Base-by-base conservation (phyloP, 2,888 invertebrate species). In the Plemyria rubiginata region DNA sequence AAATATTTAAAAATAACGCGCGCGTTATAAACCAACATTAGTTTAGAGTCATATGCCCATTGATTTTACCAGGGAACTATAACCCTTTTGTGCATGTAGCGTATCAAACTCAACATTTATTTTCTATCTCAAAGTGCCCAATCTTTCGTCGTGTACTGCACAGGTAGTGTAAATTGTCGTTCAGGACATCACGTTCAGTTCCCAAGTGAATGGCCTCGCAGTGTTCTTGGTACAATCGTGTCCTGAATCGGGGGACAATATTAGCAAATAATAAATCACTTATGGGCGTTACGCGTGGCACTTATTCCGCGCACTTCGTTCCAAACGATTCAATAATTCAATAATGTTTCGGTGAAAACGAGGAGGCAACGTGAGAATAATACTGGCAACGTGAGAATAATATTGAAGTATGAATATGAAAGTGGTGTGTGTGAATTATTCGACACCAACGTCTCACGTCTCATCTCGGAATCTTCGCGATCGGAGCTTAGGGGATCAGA, bases 151-250 rank as follows among this genome's bases (percentile, higher is more conserved):
- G 36, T 32, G 41, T 40, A 45, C 54, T 49, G 55, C 16, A 60
- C 45, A 28, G 51, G 54, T 32, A 55, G 59, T 63, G 43, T 53
- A 32, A 56, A 56, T 62, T 32, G 13, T 65, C 54, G 65, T 64
- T 66, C 65, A 61, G 66, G 65, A 67, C 74, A 78, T 78, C 77
- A 80, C 78, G 77, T 74, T 69, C 68, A 66, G 67, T 66, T 65
- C 65, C 67, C 85, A 85, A 86, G 87, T 82, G 82, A 85, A 79
- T 74, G 88, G 84, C 89, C 89, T 88, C 86, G 86, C 65, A 54
- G 60, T 76, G 83, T 84, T 87, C 86, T 88, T 84, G 81, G 84
- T 83, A 81, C 70, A 80, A 72, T 77, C 85, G 88, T 86, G 87
- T 69, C 41, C 59, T 73, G 89, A 88, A 87, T 88, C 78, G 73